Base-by-base conservation (phyloP, 2,113 vertebrate genomes). In the Plotosus lineatus region DNA sequence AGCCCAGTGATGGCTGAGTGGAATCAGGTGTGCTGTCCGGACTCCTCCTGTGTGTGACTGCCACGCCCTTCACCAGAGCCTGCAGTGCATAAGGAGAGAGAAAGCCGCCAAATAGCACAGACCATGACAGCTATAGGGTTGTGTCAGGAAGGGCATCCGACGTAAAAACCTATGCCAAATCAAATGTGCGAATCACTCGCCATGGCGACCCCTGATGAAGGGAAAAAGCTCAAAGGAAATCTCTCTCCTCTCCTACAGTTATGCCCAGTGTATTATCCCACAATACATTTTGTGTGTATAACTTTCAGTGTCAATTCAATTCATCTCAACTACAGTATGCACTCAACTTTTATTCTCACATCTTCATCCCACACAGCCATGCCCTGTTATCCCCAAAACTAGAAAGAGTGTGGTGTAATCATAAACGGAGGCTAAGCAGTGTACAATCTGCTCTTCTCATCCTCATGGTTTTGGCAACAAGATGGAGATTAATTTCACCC, bases 401-500 rank as follows among this genome's bases (percentile, higher is more conserved):
- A 78, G 46, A 79, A 44, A 71, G 11, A 81, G 72, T 66, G 38
- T 56, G 72, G 23, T 75, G 60, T 85, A 85, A 81, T 82, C 71
- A 74, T 44, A 83, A 85, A 82, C 72, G 48, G 81, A 80, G 75
- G 77, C 75, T 83, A 82, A 78, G 53, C 65, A 83, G 65, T 17
- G 42, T 31, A 36, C 73, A 85, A 82, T 69, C 42, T 80, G 78
- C 69, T 73, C 80, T 66, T 28, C 80, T 83, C 66, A 69, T 85
- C 72, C 72, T 56, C 51, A 46, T 36, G 77, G 42, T 84, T 84
- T 78, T 76, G 78, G 78, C 79, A 79, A 68, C 6, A 31, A 87
- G 80, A 82, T 53, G 36, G 65, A 79, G 84, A 82, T 84, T 85
- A 60, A 82, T 85, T 80, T 84, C 77, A 80, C 77, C 68, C 61